phyloP scores from a whole-genome alignment of 2,888 invertebrate genomes.

The Abrostola triplasia region DNA sequence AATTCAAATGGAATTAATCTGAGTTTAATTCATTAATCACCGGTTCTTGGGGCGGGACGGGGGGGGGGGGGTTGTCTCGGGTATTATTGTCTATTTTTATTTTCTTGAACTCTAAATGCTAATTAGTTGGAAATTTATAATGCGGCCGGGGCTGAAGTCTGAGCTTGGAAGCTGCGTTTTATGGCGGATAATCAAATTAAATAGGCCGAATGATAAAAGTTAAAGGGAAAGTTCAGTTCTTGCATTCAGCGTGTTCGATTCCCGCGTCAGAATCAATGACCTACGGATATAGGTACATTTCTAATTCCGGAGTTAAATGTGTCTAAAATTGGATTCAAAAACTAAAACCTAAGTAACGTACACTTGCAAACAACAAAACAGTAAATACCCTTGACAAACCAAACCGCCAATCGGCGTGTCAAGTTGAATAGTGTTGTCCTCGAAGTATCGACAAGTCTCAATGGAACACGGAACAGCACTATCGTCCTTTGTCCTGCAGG shows the following conservation, averaged over 20 bases:
- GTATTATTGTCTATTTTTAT: constrained; percentile 31
- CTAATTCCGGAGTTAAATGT: no score
- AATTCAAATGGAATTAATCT: constrained; percentile 46
- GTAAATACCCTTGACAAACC: not conserved
- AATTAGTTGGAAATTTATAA: constrained; percentile 22
- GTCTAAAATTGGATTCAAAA: not conserved
- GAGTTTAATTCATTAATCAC: constrained; percentile 49
- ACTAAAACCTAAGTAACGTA: not conserved
- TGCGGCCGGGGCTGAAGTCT: not conserved
- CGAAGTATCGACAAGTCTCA: constrained; percentile 6
- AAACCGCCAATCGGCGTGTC: not conserved
- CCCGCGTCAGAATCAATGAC: no score
- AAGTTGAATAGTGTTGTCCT: constrained; percentile 17
- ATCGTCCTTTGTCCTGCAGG: constrained; percentile 31
- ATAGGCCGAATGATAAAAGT: no score
- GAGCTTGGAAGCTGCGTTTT: not conserved
- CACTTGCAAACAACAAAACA: not conserved
- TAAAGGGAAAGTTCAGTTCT: no score
- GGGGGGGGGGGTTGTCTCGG: no score
- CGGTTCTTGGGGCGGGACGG: constrained; percentile 31
- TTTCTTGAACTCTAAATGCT: constrained; percentile 27
- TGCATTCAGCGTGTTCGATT: no score
- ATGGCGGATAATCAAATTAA: not conserved
- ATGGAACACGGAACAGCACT: constrained; percentile 43
- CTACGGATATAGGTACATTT: no score